Conservation (phyloP, 2,888 invertebrate genomes). For the Cenopis cana region DNA sequence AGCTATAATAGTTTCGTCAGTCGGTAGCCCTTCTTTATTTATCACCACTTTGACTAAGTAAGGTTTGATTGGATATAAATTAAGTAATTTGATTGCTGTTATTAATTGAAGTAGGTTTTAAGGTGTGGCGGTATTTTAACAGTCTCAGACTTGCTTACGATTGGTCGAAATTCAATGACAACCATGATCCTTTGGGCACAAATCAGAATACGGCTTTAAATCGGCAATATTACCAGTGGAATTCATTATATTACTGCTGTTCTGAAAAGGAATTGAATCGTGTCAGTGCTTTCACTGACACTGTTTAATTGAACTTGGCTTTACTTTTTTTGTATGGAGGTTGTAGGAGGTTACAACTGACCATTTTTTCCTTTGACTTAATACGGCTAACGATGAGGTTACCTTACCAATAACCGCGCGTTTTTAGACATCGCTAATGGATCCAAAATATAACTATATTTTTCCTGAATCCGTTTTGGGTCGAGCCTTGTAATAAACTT, state of each 20-base stretch:
- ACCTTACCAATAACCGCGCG: no score
- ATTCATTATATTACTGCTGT: neutral
- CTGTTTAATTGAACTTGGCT: no score
- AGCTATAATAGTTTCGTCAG: conserved; percentile 36
- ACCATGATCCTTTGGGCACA: neutral
- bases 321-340: no score
- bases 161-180: neutral
- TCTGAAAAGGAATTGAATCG: neutral
- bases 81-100: conserved; percentile 16
- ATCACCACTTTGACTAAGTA: conserved; percentile 19
- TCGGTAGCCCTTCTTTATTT: conserved; percentile 32
- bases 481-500: no score
- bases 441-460: no score
- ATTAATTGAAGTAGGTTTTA: conserved; percentile 6
- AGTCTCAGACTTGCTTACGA: neutral
- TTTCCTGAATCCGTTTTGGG: no score
- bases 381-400: no score
- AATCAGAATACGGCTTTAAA: neutral
- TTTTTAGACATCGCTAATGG: no score
- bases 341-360: no score
- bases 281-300: no score
- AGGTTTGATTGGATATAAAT: conserved; percentile 35
- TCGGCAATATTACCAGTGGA: neutral
- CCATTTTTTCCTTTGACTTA: no score
- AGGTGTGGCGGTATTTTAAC: conserved; percentile 1